Evolutionary conservation across 2,888 invertebrate genomes (phyloP).

Genomic region (Coelinius sp.): DNA sequence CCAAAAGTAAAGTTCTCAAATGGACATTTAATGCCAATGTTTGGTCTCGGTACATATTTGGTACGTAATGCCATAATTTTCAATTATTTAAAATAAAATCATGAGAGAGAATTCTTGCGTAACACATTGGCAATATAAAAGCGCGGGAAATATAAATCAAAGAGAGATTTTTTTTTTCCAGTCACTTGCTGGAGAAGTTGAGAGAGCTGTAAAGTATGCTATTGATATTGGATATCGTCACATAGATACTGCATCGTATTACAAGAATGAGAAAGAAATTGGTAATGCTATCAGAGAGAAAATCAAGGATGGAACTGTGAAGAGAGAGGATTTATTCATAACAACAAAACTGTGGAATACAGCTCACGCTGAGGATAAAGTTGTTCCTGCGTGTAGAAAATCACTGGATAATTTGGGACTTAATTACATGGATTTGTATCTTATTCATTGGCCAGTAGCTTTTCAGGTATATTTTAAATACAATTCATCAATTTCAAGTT

Average conservation of each 20-base stretch:
- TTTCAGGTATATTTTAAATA: conserved; percentile 71
- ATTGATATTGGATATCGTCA: conserved; percentile 84
- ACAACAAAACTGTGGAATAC: conserved; percentile 85
- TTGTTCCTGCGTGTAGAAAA: conserved; percentile 78
- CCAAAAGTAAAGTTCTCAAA: conserved; percentile 64
- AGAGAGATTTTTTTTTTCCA: conserved; percentile 55
- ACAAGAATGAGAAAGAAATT: conserved; percentile 81
- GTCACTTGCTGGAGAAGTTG: conserved; percentile 79
- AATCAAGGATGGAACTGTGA: conserved; percentile 77
- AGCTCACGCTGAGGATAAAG: conserved; percentile 84
- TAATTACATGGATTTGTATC: conserved; percentile 87
- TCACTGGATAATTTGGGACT: conserved; percentile 83
- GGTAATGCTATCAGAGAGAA: conserved; percentile 77
- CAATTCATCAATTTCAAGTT: not conserved
- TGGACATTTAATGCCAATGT: conserved; percentile 65
- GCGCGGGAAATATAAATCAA: not conserved
- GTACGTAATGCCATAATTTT: conserved; percentile 52
- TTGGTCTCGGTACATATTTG: conserved; percentile 69
- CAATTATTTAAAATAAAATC: not conserved
- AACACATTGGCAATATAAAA: not conserved
- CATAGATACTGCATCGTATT: conserved; percentile 82
- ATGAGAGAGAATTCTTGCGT: not conserved
- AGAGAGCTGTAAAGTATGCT: conserved; percentile 79
- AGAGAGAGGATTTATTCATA: conserved; percentile 80
- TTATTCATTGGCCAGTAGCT: conserved; percentile 94